Conservation (phyloP, 2,797 vertebrate genomes). For the Rhinoraja longicauda region DNA sequence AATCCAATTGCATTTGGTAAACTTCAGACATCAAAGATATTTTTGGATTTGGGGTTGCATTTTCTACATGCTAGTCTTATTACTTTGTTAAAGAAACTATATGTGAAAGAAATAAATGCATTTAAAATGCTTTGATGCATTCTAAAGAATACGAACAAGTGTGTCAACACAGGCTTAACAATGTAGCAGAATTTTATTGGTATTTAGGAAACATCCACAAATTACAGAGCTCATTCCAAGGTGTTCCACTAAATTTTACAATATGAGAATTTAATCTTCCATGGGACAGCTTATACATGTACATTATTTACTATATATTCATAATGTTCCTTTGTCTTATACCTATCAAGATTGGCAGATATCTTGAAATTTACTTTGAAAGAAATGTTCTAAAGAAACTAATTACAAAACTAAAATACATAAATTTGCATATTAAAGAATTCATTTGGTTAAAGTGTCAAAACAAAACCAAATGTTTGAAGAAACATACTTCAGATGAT, state of each 20-base stretch:
- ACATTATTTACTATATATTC: not conserved
- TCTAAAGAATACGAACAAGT: not conserved
- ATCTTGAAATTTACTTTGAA: not conserved
- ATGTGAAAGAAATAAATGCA: not conserved
- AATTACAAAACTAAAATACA: not conserved
- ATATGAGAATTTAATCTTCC: not conserved
- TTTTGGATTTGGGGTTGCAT: not conserved
- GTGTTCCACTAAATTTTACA: not conserved
- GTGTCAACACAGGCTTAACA: not conserved
- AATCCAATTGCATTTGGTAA: not conserved
- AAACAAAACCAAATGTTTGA: not conserved
- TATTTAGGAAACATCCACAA: not conserved
- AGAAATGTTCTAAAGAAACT: not conserved
- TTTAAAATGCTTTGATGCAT: not conserved
- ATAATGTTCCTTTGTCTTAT: not conserved
- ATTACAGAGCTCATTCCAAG: not conserved
- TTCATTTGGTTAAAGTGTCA: not conserved
- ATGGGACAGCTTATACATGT: not conserved
- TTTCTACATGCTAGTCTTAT: not conserved
- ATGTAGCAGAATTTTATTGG: slow-evolving; percentile 2
- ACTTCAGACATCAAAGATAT: not conserved
- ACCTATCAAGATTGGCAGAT: not conserved
- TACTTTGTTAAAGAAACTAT: not conserved
- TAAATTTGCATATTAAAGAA: not conserved
- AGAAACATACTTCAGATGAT: not conserved